Conservation (phyloP, 2,797 vertebrate genomes). For the Champsocephalus esox region DNA sequence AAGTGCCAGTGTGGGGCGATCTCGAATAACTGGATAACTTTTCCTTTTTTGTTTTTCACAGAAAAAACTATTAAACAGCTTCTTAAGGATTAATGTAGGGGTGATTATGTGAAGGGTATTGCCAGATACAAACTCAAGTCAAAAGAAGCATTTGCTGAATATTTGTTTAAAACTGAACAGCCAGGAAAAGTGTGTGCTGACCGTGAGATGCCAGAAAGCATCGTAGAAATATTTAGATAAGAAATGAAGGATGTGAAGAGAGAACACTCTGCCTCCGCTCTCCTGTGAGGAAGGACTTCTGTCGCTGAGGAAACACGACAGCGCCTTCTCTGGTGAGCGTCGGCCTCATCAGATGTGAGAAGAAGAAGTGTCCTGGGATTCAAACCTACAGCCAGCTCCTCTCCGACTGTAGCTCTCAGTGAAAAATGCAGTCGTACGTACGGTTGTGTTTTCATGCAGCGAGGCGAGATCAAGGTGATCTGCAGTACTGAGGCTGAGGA, state of each 20-base stretch:
- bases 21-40: neutral
- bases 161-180: conserved; percentile 25
- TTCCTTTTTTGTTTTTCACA: conserved; percentile 5
- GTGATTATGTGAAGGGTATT: neutral
- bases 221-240: conserved; percentile 50
- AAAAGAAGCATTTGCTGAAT: conserved; percentile 48
- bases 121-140: conserved; percentile 28
- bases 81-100: neutral
- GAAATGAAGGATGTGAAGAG: conserved; percentile 46
- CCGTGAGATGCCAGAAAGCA: conserved; percentile 27
- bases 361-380: conserved; percentile 28
- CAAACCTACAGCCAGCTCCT: conserved; percentile 36
- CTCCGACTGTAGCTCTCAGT: conserved; percentile 10
- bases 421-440: conserved; percentile 26
- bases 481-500: conserved; percentile 31
- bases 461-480: conserved; percentile 39
- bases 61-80: conserved; percentile 7
- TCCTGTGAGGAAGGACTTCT: conserved; percentile 31
- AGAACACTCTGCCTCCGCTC: conserved; percentile 10
- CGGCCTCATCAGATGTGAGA: conserved; percentile 7
- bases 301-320: conserved; percentile 22
- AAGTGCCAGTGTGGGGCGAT: neutral
- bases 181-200: too few species aligned
- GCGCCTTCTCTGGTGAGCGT: conserved; percentile 11
- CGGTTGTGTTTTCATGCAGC: conserved; percentile 26